Evolutionary conservation across 2,888 invertebrate species (phyloP).

Genomic region (Amphipoea oculea): DNA sequence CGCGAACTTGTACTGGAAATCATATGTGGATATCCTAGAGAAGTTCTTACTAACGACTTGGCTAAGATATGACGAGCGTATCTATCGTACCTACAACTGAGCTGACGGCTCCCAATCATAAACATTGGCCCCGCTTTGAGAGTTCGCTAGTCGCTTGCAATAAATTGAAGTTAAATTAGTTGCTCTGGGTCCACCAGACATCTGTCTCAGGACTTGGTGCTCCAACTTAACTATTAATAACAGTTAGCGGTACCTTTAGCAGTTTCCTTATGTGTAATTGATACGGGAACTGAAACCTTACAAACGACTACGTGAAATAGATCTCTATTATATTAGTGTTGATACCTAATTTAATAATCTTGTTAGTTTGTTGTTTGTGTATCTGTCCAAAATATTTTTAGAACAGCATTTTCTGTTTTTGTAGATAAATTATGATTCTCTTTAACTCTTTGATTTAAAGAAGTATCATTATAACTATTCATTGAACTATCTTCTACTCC

Average conservation of each 20-base stretch:
- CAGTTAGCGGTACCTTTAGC: conserved; percentile 47
- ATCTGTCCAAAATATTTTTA: not conserved
- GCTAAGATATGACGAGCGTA: conserved; percentile 64
- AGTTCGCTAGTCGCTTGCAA: conserved; percentile 66
- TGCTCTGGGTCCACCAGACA: conserved; percentile 65
- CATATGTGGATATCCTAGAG: conserved; percentile 43
- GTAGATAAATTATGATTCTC: not conserved
- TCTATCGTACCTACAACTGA: conserved; percentile 56
- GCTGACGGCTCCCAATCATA: conserved; percentile 62
- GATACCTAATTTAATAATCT: conserved; percentile 52
- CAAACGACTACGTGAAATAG: conserved; percentile 45
- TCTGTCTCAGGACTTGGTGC: conserved; percentile 40
- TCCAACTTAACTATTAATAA: conserved; percentile 56
- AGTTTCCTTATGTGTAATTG: conserved; percentile 61
- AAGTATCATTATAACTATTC: not conserved
- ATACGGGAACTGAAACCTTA: conserved; percentile 52
- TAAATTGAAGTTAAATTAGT: conserved; percentile 81
- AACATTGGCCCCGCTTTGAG: conserved; percentile 66
- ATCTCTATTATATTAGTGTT: conserved; percentile 39
- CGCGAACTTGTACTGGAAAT: conserved; percentile 47
- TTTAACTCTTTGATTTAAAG: not conserved
- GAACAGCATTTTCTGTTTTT: not conserved
- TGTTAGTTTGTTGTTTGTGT: conserved; percentile 15
- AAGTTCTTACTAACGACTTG: conserved; percentile 49
- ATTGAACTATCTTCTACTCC: not conserved